phyloP scores from a whole-genome alignment of 2,888 invertebrate species.

The Unio delphinus region DNA sequence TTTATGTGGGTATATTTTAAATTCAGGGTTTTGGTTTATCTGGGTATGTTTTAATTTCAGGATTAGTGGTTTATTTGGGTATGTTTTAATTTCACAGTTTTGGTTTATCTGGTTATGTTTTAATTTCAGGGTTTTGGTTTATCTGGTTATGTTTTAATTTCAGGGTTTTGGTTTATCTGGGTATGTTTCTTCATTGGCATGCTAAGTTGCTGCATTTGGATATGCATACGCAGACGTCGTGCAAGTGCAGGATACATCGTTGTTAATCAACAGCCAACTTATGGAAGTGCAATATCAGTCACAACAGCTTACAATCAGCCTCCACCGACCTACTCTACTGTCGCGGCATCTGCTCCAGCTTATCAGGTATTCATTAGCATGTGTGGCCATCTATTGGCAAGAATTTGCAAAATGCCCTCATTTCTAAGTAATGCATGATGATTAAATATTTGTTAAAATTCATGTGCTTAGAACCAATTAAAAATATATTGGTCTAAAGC shows the following conservation, averaged over 20 bases:
- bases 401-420: no score
- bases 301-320: slow-evolving; percentile 1
- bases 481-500: no score
- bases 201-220: slow-evolving; percentile 35
- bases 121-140: slow-evolving; percentile 54
- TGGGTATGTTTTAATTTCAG: slow-evolving; percentile 9
- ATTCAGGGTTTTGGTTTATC: slow-evolving; percentile 56
- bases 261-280: slow-evolving; percentile 25
- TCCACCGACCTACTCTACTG: not conserved
- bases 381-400: no score
- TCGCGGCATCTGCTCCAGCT: slow-evolving; percentile 17
- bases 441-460: no score
- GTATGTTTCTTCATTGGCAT: slow-evolving; percentile 24
- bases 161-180: no score
- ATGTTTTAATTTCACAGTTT: no score
- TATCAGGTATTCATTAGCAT: slow-evolving; percentile 23
- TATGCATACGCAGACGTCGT: slow-evolving; percentile 34
- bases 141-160: slow-evolving; percentile 31
- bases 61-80: no score
- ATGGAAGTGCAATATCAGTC: slow-evolving; percentile 34
- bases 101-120: no score
- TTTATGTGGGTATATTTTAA: not conserved
- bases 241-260: slow-evolving; percentile 32
- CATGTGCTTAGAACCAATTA: no score
- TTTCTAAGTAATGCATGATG: no score